Percentiles rank a stretch among this genome's conserved stretches.
phyloP scores from a whole-genome alignment of 2,113 vertebrate species.

The Elgaria multicarinata region DNA sequence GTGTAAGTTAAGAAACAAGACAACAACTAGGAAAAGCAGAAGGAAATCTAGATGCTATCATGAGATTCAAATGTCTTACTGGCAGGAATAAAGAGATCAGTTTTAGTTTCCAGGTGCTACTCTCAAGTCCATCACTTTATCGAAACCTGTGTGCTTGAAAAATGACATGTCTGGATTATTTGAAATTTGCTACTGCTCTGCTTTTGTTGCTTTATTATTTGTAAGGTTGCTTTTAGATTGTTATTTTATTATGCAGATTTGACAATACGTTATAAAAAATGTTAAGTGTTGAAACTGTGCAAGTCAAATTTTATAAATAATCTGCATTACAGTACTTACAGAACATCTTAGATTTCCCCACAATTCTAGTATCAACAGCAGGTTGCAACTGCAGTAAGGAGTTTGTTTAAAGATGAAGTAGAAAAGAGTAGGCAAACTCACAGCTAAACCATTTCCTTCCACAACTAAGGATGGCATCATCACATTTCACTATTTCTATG shows the following conservation, averaged over 20 bases:
- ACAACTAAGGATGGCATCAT: background rate
- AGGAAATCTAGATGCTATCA: conserved; percentile 32
- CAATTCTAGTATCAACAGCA: background rate
- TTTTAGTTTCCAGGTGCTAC: background rate
- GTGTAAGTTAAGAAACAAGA: conserved; percentile 4
- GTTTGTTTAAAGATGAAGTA: background rate
- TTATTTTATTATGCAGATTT: background rate
- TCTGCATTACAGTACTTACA: background rate
- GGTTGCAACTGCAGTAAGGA: background rate
- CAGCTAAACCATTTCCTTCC: background rate
- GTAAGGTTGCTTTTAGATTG: background rate
- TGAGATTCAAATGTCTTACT: conserved; percentile 36
- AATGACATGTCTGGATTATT: background rate
- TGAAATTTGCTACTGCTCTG: background rate
- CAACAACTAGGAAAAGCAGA: background rate
- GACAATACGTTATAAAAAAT: background rate
- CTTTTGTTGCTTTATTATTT: background rate
- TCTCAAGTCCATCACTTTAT: background rate
- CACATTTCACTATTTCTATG: background rate
- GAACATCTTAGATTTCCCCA: background rate
- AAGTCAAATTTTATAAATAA: background rate
- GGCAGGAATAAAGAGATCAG: background rate
- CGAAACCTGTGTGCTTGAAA: background rate
- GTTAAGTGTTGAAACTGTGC: background rate
- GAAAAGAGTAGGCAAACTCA: background rate